phyloP scores from a whole-genome alignment of 2,797 vertebrate genomes.

The Syngnathus acus region DNA sequence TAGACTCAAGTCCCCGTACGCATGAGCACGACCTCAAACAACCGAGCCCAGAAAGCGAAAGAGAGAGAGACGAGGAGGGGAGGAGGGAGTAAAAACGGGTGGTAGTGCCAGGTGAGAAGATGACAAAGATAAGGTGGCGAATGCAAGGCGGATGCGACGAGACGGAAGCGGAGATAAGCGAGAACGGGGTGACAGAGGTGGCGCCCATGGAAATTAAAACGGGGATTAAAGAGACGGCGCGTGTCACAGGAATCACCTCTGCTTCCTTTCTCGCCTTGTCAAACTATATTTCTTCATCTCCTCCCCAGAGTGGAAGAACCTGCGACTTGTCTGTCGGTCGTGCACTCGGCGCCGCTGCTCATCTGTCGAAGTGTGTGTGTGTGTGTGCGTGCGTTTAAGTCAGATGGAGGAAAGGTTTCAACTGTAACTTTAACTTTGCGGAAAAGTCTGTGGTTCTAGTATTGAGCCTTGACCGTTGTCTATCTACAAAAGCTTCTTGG shows the following conservation, averaged over 20 bases:
- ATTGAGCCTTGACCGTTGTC: neutral
- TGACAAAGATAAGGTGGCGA: slow-evolving; percentile 28
- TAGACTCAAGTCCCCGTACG: neutral
- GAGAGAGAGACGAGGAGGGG: neutral
- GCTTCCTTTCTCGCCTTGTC: slow-evolving; percentile 29
- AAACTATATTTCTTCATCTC: slow-evolving; percentile 30
- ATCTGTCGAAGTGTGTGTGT: slow-evolving; percentile 44
- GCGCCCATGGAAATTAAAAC: slow-evolving; percentile 53
- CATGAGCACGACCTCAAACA: neutral
- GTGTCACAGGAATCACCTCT: slow-evolving; percentile 33
- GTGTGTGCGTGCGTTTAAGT: slow-evolving; percentile 30
- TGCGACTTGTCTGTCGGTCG: slow-evolving; percentile 42
- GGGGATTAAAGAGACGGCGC: slow-evolving; percentile 38
- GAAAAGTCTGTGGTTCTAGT: neutral
- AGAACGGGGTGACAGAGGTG: slow-evolving; percentile 38
- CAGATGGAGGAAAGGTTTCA: slow-evolving; percentile 19
- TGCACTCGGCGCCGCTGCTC: slow-evolving; percentile 36
- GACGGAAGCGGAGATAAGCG: slow-evolving; percentile 5
- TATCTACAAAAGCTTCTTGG: neutral
- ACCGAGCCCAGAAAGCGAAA: neutral
- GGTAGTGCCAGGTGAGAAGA: neutral
- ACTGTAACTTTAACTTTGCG: too few relatives aligned
- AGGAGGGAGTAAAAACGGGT: neutral
- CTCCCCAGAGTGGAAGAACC: slow-evolving; percentile 26
- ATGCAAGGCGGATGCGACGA: slow-evolving; percentile 5